phyloP scores from a whole-genome alignment of 2,113 vertebrate species.

The Odontesthes bonariensis region DNA sequence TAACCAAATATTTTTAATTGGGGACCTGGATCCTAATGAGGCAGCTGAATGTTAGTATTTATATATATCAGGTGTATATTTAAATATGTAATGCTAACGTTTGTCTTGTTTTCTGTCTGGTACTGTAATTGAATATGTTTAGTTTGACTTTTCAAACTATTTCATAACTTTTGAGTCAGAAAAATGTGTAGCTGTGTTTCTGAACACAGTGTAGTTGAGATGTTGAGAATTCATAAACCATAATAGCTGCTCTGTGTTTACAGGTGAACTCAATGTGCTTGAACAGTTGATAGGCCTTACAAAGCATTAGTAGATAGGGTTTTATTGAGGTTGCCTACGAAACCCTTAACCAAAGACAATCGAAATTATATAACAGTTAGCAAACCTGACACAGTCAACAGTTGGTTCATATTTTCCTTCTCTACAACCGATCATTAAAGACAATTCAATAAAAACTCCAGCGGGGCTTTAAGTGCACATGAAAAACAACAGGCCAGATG shows the following conservation, averaged over 20 bases:
- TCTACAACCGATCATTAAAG: conserved; percentile 24
- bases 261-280: conserved; percentile 50
- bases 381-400: not conserved
- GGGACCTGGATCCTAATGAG: conserved; percentile 36
- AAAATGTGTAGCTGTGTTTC: conserved; percentile 29
- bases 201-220: conserved; percentile 20
- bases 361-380: conserved; percentile 24
- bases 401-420: conserved; percentile 21
- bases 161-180: conserved; percentile 4
- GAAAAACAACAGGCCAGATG: conserved; percentile 17
- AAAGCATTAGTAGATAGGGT: conserved; percentile 33
- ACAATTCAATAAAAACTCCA: conserved; percentile 28
- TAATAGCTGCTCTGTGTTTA: conserved; percentile 31
- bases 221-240: conserved; percentile 10
- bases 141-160: conserved; percentile 27
- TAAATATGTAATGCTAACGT: conserved; percentile 36
- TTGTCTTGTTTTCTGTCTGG: conserved; percentile 31
- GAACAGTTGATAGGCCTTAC: conserved; percentile 63
- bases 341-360: conserved; percentile 73
- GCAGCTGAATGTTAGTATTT: conserved; percentile 53
- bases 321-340: conserved; percentile 48
- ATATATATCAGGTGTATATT: conserved; percentile 29
- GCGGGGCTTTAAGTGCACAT: not conserved
- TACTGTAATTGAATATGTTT: conserved; percentile 29
- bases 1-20: conserved; percentile 32